A percentile compares a stretch with the other conserved stretches of the same genome.
Conservation (phyloP, 2,888 invertebrate species). For the Hedychridium roseum region DNA sequence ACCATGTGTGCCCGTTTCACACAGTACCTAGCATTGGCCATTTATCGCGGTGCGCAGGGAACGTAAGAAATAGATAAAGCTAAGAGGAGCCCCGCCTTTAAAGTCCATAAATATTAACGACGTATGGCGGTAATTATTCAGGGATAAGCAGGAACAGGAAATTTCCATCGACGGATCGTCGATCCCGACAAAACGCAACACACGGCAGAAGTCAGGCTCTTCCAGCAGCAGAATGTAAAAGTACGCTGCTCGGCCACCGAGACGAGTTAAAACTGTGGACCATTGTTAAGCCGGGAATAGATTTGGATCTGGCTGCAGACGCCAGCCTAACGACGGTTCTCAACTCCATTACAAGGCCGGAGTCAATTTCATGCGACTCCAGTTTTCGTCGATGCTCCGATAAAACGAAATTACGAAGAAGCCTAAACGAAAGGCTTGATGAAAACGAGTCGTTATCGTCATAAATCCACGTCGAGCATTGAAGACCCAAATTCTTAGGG, state of each 20-base stretch:
- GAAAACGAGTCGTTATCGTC: too few species aligned
- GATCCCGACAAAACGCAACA: not conserved
- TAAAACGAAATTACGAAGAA: too few species aligned
- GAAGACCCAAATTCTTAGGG: too few species aligned
- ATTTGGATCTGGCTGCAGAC: conserved; percentile 49
- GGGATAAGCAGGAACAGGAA: too few species aligned
- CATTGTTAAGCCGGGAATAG: conserved; percentile 58
- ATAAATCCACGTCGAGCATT: too few species aligned
- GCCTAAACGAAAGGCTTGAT: too few species aligned
- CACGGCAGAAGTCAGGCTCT: too few species aligned
- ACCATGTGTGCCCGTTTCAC: conserved; percentile 7
- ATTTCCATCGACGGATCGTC: too few species aligned
- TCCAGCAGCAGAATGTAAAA: not conserved
- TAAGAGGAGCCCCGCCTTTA: not conserved
- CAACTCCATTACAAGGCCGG: too few species aligned
- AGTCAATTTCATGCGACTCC: too few species aligned
- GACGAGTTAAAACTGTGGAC: conserved; percentile 51
- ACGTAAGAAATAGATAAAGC: conserved; percentile 1
- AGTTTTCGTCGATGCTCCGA: too few species aligned
- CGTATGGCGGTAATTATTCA: too few species aligned
- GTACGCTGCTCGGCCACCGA: conserved; percentile 25
- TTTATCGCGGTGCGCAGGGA: conserved; percentile 13
- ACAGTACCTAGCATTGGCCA: conserved; percentile 4
- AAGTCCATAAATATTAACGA: not conserved
- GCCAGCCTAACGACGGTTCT: conserved; percentile 31